Evolutionary conservation across 2,888 invertebrate genomes (phyloP).

Genomic region (Caenorhabditis macrosperma): DNA sequence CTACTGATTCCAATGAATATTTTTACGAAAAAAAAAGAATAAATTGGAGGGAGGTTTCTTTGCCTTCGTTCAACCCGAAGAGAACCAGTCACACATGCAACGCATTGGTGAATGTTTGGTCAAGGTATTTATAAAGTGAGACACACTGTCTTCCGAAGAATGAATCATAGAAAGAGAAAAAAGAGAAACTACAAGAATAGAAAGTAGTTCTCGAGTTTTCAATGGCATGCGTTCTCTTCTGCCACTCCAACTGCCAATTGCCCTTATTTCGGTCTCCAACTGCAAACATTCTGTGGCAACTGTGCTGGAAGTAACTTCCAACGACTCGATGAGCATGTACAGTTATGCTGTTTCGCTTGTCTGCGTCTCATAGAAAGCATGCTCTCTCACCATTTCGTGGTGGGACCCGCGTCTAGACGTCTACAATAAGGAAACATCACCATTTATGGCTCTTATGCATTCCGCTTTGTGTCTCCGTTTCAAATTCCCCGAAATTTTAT

Average conservation of each 20-base stretch:
- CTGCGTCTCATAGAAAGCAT: no score
- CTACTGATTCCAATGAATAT: conserved; percentile 54
- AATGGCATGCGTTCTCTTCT: conserved; percentile 14
- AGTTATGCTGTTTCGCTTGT: no score
- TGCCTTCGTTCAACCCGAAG: not conserved
- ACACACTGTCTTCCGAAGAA: conserved; percentile 17
- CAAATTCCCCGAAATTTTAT: no score
- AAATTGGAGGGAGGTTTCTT: not conserved
- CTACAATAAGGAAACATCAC: no score
- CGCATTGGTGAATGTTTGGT: conserved; percentile 32
- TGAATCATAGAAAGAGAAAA: conserved; percentile 21
- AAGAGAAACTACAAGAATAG: conserved; percentile 24
- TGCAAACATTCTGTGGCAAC: not conserved
- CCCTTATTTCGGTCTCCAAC: no score
- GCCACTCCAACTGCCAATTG: not conserved
- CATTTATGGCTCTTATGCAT: no score
- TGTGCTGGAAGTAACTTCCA: no score
- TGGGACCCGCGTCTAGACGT: no score
- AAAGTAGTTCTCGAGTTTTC: not conserved
- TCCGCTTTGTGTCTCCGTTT: no score
- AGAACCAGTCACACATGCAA: conserved; percentile 47
- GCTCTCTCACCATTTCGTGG: no score
- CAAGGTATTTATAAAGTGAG: conserved; percentile 41
- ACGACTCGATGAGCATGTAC: no score
- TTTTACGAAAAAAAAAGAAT: conserved; percentile 28